These are phyloP conservation scores for Setipinna tenuifilis DNA, from an alignment of 2,797 vertebrate genomes.

Conservation along the genomic window DNA sequence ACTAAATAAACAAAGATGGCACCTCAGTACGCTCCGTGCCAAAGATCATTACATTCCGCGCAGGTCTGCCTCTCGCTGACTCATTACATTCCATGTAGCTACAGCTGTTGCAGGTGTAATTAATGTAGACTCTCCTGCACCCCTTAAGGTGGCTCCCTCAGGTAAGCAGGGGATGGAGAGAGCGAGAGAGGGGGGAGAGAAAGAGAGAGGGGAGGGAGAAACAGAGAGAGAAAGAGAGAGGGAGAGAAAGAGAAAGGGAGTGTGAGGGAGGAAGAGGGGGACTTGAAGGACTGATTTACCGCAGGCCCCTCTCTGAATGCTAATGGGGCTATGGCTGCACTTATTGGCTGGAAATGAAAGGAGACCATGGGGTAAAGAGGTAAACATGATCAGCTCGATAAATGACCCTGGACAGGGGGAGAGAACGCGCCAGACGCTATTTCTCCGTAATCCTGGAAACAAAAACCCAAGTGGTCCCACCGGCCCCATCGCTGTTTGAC, in stretches of 20 bases:
- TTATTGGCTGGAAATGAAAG: slow-evolving; percentile 46
- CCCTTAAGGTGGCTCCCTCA: slow-evolving; percentile 50
- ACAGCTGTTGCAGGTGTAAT: slow-evolving; percentile 65
- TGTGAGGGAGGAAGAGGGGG: not conserved
- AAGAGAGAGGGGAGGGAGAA: not conserved
- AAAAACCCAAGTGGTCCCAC: slow-evolving; percentile 65
- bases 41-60: slow-evolving; percentile 38
- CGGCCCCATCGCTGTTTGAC: slow-evolving; percentile 68
- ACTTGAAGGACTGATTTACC: slow-evolving; percentile 51
- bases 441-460: slow-evolving; percentile 61
- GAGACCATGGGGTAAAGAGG: slow-evolving; percentile 43
- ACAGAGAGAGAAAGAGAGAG: not conserved
- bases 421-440: slow-evolving; percentile 51
- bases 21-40: not conserved
- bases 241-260: not conserved
- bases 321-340: slow-evolving; percentile 45
- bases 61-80: slow-evolving; percentile 53
- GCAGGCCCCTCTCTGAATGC: slow-evolving; percentile 44
- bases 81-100: slow-evolving; percentile 60
- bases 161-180: slow-evolving; percentile 29
- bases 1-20: slow-evolving; percentile 15
- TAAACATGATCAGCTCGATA: slow-evolving; percentile 56
- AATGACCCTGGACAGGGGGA: slow-evolving; percentile 42
- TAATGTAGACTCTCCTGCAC: slow-evolving; percentile 56
- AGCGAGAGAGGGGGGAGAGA: not conserved